A percentile compares a stretch with the other conserved stretches of the same genome.
Evolutionary conservation across 1,140 invertebrate genomes (phyloP).

Genomic region (Cotesia glomerata): DNA sequence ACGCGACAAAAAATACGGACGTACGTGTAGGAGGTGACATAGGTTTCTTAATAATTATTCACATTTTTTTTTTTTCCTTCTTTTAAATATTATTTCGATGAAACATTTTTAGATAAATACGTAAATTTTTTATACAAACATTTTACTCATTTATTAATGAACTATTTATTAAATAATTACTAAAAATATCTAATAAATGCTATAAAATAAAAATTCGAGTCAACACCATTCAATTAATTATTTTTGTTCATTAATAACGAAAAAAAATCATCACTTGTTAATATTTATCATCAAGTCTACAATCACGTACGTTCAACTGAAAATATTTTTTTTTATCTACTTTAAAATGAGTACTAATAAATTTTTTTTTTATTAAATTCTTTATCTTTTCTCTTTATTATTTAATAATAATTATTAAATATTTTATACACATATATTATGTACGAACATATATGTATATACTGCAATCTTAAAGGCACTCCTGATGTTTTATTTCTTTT

Average conservation of each 20-base stretch:
- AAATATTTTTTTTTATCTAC: too few species aligned
- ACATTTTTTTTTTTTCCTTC: conserved; percentile 8
- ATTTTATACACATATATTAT: conserved; percentile 35
- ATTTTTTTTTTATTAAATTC: conserved; percentile 9
- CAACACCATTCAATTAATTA: too few species aligned
- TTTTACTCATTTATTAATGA: background rate
- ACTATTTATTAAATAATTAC: background rate
- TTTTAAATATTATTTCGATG: background rate
- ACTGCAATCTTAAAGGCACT: conserved; percentile 58
- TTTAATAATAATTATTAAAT: conserved; percentile 40
- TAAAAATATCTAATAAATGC: background rate
- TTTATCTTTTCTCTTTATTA: conserved; percentile 11
- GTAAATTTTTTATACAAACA: background rate
- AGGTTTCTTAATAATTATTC: background rate
- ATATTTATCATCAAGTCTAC: too few species aligned
- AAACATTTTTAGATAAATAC: too few species aligned
- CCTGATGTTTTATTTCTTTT: conserved; percentile 50
- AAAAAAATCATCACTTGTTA: too few species aligned
- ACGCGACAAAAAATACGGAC: conserved; percentile 3
- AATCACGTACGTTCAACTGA: too few species aligned
- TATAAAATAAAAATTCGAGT: background rate
- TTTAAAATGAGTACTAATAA: background rate
- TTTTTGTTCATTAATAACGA: too few species aligned
- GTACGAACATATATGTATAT: conserved; percentile 42
- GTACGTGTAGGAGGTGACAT: conserved; percentile 6